phyloP scores from a whole-genome alignment of 35 echinoderm and acorn worm genomes.

The Apostichopus japonicus region DNA sequence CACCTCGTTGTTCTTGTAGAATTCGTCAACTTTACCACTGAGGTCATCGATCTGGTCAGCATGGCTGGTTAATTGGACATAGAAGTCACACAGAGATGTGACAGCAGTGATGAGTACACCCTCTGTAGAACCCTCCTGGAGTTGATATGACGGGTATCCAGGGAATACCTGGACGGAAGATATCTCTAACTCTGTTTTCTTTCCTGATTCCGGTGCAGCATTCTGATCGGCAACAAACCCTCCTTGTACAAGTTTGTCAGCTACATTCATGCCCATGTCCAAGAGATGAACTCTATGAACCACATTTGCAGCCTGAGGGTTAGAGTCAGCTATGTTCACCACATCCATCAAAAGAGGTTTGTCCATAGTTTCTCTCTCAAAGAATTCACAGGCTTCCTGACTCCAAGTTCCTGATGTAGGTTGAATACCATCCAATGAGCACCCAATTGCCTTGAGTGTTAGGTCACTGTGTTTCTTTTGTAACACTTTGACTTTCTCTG shows the following conservation, averaged over 20 bases:
- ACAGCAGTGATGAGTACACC: constrained; percentile 35
- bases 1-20: constrained; percentile 43
- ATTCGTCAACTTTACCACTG: constrained; percentile 39
- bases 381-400: constrained; percentile 37
- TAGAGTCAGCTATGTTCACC: background rate
- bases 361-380: constrained; percentile 48
- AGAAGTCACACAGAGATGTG: constrained; percentile 48
- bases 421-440: constrained; percentile 33
- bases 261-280: constrained; percentile 74
- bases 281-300: constrained; percentile 32
- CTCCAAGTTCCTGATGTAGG: constrained; percentile 37
- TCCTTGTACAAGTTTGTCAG: constrained; percentile 42
- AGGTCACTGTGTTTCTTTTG: constrained; percentile 31
- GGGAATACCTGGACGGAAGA: background rate
- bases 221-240: constrained; percentile 34
- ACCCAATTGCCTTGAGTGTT: constrained; percentile 47
- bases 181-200: background rate
- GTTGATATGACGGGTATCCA: constrained; percentile 29
- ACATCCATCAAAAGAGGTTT: constrained; percentile 59
- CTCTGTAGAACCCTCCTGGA: constrained; percentile 8
- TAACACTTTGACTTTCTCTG: constrained; percentile 46
- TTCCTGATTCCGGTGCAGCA: background rate
- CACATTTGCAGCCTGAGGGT: background rate
- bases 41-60: constrained; percentile 34
- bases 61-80: constrained; percentile 26